Evolutionary conservation across 1,140 invertebrate species (phyloP), one percentile per base, ranked within the genome.

Genomic region (Drosophila busckii): DNA sequence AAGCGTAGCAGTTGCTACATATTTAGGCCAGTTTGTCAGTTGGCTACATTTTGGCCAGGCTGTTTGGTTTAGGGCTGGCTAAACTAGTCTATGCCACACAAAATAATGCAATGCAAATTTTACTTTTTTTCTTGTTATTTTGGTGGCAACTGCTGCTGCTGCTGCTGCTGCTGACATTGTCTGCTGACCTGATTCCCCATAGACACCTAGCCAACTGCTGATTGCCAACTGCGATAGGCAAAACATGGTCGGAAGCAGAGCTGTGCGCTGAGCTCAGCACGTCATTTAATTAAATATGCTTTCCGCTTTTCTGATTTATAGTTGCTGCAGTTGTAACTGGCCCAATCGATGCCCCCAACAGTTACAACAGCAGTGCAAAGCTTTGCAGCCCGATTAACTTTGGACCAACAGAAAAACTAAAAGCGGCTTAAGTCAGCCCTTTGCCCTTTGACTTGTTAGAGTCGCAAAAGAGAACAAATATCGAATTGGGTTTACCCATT

Each of bases 171-270:
- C 70, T 66, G 65, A 73, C 67, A 67, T 54, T 55, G 76, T 82
- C 75, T 73, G 75, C 76, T 82, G 75, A 82, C 75, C 75, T 49
- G 60, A 61, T 82, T 82, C 69, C 75, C 75, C 32, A 49, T 41
- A 62, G 69, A 71, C 62, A 56, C 48, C 53, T 45, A 56, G 46
- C 41, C 17, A 9, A 22, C 23, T 4, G 13, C 29, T 34, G 55
- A 38, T 56, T 42, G 17, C 28, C 23, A n/a, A 9, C 8, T 20
- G 13, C 35, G 53, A 44, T 50, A 29, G 13, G 13, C 37, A 12
- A 29, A 40, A 41, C 32, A 22, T 38, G n/a, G n/a, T 50, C 23
- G 48, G 23, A 48, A 22, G 10, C 8, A n/a, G 28, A 50, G 52
- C 44, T 38, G 44, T 38, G 42, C 15, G 32, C 26, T 44, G 53